Conservation (phyloP, 2,797 vertebrate species). For the Periparus ater region DNA sequence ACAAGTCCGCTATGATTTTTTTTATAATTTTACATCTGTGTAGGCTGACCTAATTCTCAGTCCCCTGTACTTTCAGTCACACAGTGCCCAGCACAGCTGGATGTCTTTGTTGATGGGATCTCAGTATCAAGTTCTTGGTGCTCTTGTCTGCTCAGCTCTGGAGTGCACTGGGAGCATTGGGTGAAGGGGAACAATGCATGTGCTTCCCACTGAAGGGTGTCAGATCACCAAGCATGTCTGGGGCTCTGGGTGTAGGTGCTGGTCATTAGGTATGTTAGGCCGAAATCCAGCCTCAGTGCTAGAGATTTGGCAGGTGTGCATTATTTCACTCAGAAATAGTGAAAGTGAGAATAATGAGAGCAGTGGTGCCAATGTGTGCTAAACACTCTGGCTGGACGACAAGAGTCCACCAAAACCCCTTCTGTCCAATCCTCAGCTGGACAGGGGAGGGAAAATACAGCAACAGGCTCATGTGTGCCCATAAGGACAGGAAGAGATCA, state of each 20-base stretch:
- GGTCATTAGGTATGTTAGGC: not conserved
- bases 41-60: not conserved
- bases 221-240: too few species aligned
- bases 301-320: not conserved
- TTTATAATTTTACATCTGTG: not conserved
- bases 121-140: not conserved
- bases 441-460: not conserved
- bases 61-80: not conserved
- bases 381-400: not conserved
- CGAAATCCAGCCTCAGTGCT: not conserved
- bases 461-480: not conserved
- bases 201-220: not conserved
- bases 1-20: not conserved
- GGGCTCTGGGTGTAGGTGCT: too few species aligned
- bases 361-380: not conserved
- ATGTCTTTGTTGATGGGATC: not conserved
- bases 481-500: not conserved
- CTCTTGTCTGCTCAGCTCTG: not conserved
- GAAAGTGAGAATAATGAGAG: too few species aligned
- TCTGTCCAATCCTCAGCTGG: not conserved
- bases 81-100: not conserved
- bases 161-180: not conserved
- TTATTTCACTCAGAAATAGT: not conserved
- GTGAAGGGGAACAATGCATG: not conserved
- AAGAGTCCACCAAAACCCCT: rapidly evolving